Base-by-base conservation (phyloP, 2,113 vertebrate genomes). In the Emydura subglobosa region DNA sequence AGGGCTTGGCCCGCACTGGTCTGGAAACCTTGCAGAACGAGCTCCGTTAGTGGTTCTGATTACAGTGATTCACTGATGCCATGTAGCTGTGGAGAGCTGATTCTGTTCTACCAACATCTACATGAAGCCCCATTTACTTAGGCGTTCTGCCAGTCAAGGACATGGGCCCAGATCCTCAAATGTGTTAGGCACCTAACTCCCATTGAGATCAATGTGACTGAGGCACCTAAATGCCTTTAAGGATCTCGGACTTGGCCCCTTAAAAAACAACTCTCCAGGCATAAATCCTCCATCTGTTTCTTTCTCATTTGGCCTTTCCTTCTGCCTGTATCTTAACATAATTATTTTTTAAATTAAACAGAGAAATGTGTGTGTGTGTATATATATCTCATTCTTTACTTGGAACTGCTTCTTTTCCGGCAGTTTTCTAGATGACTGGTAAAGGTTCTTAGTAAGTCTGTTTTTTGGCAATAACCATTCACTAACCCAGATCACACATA, bases 381-480 rank as follows among this genome's bases (percentile, higher is more conserved):
- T 65, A 65, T 65, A 61, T 61, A 39, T 39, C 39, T 39, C 17
- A n/a, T 94, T 22, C 53, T 78, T 90, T 86, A 27, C 80, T 86
- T 81, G 79, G 65, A 4, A 49, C 27, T 54, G 34, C 34, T 29
- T 22, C 90, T 5, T 0, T 90, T 51, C 1, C 59, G 68, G 54
- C 83, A 6, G 59, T 92, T 80, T 95, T 90, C 87, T 50, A 21
- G 27, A 74, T 47, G 57, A 68, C 68, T 86, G 82, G 17, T 31
- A 39, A 82, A 86, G 14, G 55, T 87, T 90, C 95, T 96, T 88
- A 82, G 86, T 85, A 68, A 27, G 84, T 34, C 94, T 97, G 94
- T 76, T 96, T 96, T 95, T 93, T 94, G 93, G 94, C 93, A 95
- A 29, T 39, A 88, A 96, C 44, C 19, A 16, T 92, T 91, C 82